Base-by-base conservation (phyloP, 2,113 vertebrate genomes). In the Dicentrarchus labrax region DNA sequence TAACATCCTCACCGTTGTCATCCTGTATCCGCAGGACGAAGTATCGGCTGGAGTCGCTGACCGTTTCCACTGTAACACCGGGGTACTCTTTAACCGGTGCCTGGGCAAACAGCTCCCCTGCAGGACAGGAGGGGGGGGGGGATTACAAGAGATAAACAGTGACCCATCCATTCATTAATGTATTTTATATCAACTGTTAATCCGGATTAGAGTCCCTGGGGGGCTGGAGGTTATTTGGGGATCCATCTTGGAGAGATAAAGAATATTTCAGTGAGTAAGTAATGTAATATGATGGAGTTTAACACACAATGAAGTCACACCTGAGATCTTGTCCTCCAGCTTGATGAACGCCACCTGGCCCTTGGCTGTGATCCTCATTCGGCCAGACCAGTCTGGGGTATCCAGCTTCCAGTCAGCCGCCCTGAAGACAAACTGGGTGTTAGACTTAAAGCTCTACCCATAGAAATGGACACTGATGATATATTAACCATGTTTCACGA, bases 351-450 rank as follows among this genome's bases (percentile, higher is more conserved):
- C 98, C 43, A 96, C 95, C 88, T 97, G 97, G 77, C 98, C 98
- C 92, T 96, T 97, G 16, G 98, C 98, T 39, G 97, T 99, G 86
- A 99, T 94, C 80, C 98, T 95, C 85, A 99, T 95, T 6, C 98
- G 95, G 13, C 98, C 98, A 5, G 96, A 97, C 98, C 98, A 99
- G 87, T 99, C 98, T 0, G 98, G 98, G 62, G 96, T 82, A 39
- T 99, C 98, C 86, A 99, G 94, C 91, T 99, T 99, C 98, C 98
- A 99, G 92, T 99, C 98, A 50, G 98, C 97, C 1, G 98, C 98
- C 93, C 98, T 99, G 70, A 2, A n/a, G 0, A 67, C 4, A 54
- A 38, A 41, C 41, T 21, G 1, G 5, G 4, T 13, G 22, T 65
- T 6, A 38, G 17, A 19, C 8, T 30, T 21, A 50, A 50, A 6